Percentiles rank a stretch among this genome's conserved stretches.
These are phyloP conservation scores for Glareola pratincola DNA, from an alignment of 2,113 vertebrate species.

Conservation along the genomic window DNA sequence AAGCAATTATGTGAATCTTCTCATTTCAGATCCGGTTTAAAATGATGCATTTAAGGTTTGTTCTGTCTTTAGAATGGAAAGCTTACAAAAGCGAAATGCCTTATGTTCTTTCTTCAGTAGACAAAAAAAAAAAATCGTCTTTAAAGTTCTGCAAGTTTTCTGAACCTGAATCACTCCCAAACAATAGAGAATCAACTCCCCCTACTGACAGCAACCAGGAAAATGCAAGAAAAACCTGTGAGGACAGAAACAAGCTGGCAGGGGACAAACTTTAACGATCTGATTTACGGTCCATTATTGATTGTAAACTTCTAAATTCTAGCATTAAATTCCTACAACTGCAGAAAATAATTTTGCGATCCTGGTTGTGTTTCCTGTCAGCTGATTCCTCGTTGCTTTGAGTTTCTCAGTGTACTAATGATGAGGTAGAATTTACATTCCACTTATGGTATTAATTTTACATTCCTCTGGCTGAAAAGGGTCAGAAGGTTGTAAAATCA, in stretches of 20 bases:
- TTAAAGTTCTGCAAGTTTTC: neutral
- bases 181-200: conserved; percentile 93
- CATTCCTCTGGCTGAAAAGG: conserved; percentile 82
- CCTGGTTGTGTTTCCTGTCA: conserved; percentile 73
- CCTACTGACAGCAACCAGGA: conserved; percentile 85
- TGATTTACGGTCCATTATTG: conserved; percentile 77
- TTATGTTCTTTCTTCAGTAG: neutral
- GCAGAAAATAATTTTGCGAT: conserved; percentile 72
- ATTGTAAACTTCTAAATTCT: conserved; percentile 79
- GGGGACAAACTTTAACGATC: conserved; percentile 71
- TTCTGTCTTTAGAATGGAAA: neutral
- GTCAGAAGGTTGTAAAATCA: conserved; percentile 84
- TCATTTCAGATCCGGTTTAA: neutral
- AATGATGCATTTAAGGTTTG: neutral
- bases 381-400: conserved; percentile 70
- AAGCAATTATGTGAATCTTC: neutral
- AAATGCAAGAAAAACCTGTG: conserved; percentile 66
- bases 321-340: conserved; percentile 76
- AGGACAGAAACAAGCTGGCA: conserved; percentile 61
- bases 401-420: conserved; percentile 73
- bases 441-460: conserved; percentile 87
- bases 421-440: conserved; percentile 80
- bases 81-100: neutral
- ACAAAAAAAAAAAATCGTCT: neutral
- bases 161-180: conserved; percentile 49